Evolutionary conservation across 2,797 vertebrate species (phyloP), one percentile per base, ranked within the genome.

Genomic region (Lepilemur septentrionalis): DNA sequence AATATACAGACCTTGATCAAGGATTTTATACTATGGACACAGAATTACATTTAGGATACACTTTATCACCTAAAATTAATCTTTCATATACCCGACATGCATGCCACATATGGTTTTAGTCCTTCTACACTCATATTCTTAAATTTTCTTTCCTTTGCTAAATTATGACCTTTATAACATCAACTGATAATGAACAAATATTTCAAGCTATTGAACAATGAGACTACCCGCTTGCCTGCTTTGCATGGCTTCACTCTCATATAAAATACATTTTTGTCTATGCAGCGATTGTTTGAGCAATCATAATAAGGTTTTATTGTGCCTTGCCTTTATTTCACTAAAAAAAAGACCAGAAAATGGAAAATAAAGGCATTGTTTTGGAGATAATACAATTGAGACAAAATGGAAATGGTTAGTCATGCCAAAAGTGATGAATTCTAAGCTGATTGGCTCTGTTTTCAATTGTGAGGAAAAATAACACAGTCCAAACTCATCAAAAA

Each of bases 301-400:
- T 43, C 17, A 63, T 73, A 93, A 86, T 79, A 84, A 94, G 67
- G 38, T 73, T 79, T 96, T 92, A 94, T 55, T 94, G 59, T 70
- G 25, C 20, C 79, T 91, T 97, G 59, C 86, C 43, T 95, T 94
- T 93, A 83, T 83, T 94, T 95, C 52, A 94, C 69, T 94, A 82
- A 93, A 52, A 28, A 94, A 82, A 63, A 48, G 55, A 55, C 63
- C 20, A 89, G 91, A 81, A 97, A 97, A 81, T 70, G 70, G 83
- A 95, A 97, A 97, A 95, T 81, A 65, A 70, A 87, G 43, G 83
- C 80, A 97, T 43, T 95, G 48, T 96, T 96, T 92, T 93, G 55
- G 70, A 97, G 84, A 97, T 92, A 89, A 93, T 70, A 87, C 80
- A 94, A 95, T 23, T 43, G 79, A 76, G 79, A 93, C 76, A 94